These are phyloP conservation scores for Nyctibius grandis DNA, from an alignment of 2,797 vertebrate species.

Conservation along the genomic window DNA sequence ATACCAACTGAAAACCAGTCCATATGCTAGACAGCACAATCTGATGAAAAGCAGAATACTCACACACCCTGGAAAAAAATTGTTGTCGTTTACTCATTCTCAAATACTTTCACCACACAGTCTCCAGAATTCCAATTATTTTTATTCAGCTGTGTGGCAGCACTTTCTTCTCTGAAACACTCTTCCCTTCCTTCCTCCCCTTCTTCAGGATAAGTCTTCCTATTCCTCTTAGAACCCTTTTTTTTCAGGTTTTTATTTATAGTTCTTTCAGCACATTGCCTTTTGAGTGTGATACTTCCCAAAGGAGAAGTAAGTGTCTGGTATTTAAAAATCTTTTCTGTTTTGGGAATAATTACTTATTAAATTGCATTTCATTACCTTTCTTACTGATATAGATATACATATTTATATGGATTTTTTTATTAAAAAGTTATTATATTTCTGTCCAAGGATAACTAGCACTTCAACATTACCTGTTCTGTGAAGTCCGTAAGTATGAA, in stretches of 20 bases:
- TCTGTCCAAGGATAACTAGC: background rate
- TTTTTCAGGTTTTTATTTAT: conserved; percentile 25
- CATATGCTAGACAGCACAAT: conserved; percentile 53
- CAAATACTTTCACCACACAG: conserved; percentile 32
- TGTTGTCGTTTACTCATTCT: conserved; percentile 39
- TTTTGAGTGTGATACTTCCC: conserved; percentile 7
- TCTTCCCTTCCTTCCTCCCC: conserved; percentile 25
- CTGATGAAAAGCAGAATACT: conserved; percentile 34
- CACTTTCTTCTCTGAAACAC: background rate
- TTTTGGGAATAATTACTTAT: conserved; percentile 10
- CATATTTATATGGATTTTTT: background rate
- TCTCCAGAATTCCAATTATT: conserved; percentile 51
- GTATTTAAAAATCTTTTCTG: background rate
- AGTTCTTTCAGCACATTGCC: conserved; percentile 14
- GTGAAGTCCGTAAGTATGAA: background rate
- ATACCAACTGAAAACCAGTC: conserved; percentile 46
- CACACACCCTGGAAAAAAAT: background rate
- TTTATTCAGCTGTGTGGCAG: conserved; percentile 57
- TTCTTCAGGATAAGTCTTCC: conserved; percentile 25
- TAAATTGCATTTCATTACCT: background rate
- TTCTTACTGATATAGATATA: background rate
- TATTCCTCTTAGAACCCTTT: background rate
- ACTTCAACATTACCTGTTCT: background rate
- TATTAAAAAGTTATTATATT: background rate
- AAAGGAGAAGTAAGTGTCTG: conserved; percentile 5